A percentile compares a stretch with the other conserved stretches of the same genome.
Evolutionary conservation across 2,888 invertebrate genomes (phyloP).

Genomic region (Ophioninae sp.): DNA sequence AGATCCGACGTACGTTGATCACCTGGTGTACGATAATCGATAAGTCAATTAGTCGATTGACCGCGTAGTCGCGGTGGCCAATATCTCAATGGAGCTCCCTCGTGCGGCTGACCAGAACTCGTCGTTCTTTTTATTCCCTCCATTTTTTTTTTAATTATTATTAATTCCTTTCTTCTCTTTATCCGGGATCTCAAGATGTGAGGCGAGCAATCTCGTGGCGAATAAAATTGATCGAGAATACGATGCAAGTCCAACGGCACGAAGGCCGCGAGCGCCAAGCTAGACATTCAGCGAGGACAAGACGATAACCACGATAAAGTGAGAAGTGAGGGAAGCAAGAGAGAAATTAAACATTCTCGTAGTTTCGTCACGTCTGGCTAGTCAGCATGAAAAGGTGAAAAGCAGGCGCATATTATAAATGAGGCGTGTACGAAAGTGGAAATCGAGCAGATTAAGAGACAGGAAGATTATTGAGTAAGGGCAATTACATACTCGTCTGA

Average conservation of each 20-base stretch:
- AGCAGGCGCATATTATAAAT: slow-evolving; percentile 68
- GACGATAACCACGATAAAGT: slow-evolving; percentile 31
- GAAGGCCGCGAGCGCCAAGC: slow-evolving; percentile 43
- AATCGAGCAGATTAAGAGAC: slow-evolving; percentile 64
- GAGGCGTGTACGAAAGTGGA: slow-evolving; percentile 71
- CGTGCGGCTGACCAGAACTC: neutral
- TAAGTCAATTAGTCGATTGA: slow-evolving; percentile 59
- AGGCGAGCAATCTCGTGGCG: slow-evolving; percentile 12
- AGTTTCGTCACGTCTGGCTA: slow-evolving; percentile 70
- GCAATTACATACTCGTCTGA: neutral
- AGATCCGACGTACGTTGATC: slow-evolving; percentile 41
- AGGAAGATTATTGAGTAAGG: slow-evolving; percentile 58
- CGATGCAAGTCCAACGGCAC: slow-evolving; percentile 37
- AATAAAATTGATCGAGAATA: slow-evolving; percentile 15
- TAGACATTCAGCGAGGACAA: slow-evolving; percentile 38
- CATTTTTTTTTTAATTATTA: neutral
- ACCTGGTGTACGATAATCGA: slow-evolving; percentile 41
- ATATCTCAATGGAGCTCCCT: slow-evolving; percentile 53
- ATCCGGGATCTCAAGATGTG: slow-evolving; percentile 37
- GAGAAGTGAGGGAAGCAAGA: slow-evolving; percentile 8
- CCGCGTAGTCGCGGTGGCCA: slow-evolving; percentile 35
- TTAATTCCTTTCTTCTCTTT: slow-evolving; percentile 31
- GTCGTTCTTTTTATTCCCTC: slow-evolving; percentile 13
- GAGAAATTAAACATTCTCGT: slow-evolving; percentile 61
- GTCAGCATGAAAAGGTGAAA: slow-evolving; percentile 70